Conservation (phyloP, 2,113 vertebrate species). For the Mionectes macconnelli region DNA sequence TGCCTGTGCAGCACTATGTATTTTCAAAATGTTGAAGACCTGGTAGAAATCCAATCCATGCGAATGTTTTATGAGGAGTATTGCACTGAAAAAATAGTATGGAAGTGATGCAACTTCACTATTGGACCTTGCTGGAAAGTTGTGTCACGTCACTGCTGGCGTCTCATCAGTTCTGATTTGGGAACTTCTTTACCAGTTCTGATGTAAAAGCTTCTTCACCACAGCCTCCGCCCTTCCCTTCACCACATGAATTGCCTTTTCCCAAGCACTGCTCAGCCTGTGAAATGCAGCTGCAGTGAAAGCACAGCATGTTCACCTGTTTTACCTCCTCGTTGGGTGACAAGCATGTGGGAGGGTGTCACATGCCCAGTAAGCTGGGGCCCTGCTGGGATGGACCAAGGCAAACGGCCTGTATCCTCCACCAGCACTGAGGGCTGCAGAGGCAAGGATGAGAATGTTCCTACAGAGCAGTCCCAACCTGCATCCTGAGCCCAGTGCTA, state of each 20-base stretch:
- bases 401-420: neutral
- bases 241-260: neutral
- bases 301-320: rapidly evolving
- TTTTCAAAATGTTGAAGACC: neutral
- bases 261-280: neutral
- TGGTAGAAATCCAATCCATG: neutral
- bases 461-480: rapidly evolving
- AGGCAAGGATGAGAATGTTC: neutral
- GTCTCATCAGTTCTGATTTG: neutral
- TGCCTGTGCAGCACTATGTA: neutral
- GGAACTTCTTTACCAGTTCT: too few relatives aligned
- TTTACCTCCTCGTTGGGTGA: neutral
- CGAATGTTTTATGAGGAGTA: neutral
- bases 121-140: neutral
- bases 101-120: neutral
- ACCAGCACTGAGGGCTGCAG: rapidly evolving
- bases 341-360: neutral
- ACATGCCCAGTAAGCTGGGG: neutral
- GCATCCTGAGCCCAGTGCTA: neutral
- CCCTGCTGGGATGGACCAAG: neutral
- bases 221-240: neutral
- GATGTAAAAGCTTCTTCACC: neutral
- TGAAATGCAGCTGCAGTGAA: neutral
- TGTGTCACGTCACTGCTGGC: neutral
- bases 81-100: neutral